Evolutionary conservation across 2,888 invertebrate species (phyloP).

Genomic region (Hypercompe scribonia): DNA sequence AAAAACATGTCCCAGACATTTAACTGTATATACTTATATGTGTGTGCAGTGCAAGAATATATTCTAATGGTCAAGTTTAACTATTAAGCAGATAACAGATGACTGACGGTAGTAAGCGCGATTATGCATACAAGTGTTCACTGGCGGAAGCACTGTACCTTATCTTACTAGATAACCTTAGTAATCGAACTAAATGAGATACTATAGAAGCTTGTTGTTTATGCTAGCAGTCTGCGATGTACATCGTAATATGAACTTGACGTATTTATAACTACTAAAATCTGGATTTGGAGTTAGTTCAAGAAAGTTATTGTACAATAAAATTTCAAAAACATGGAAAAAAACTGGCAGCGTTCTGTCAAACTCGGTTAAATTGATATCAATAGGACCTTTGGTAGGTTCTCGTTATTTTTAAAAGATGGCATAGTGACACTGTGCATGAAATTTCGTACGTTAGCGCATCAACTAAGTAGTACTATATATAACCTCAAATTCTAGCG

Average conservation of each 20-base stretch:
- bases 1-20: too few species aligned
- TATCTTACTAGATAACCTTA: constrained; percentile 14
- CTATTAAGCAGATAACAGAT: not conserved
- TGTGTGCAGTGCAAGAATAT: not conserved
- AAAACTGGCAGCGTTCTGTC: not conserved
- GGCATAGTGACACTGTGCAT: too few species aligned
- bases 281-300: not conserved
- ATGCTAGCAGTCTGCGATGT: not conserved
- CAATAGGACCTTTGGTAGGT: too few species aligned
- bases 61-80: constrained; percentile 3
- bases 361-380: not conserved
- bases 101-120: not conserved
- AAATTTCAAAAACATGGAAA: not conserved
- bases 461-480: too few species aligned
- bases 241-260: not conserved
- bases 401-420: too few species aligned
- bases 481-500: too few species aligned
- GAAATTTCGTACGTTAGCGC: too few species aligned
- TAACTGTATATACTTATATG: too few species aligned
- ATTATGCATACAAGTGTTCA: not conserved
- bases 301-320: not conserved
- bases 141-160: not conserved
- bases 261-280: not conserved
- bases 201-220: not conserved
- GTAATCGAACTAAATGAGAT: not conserved